Evolutionary conservation across 2,888 invertebrate genomes (phyloP), one percentile per base, ranked within the genome.

Genomic region (Sinodicranocentrus sp.): DNA sequence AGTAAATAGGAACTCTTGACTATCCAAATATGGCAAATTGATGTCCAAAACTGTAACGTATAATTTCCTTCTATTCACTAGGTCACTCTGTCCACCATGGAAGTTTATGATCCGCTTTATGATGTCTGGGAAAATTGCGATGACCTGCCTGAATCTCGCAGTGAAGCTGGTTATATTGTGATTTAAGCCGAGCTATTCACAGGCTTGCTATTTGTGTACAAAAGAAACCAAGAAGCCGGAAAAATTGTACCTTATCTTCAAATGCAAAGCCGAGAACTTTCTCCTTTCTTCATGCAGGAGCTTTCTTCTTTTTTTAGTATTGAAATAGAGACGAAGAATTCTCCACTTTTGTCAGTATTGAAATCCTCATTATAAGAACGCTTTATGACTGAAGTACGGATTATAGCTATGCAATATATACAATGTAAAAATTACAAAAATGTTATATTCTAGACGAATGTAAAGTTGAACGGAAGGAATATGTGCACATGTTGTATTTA

Each of bases 121-220:
- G 94, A 95, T 91, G 91, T 92, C 71, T 98, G 98, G 97, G 93
- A 93, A 87, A 92, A 94, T 89, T 95, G 95, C 87, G 94, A 95
- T 61, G 93, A 95, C 85, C 92, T 97, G 90, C 95, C 96, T 25
- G 94, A 95, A 90, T 95, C 95, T 89, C 93, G 97, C 86, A 95
- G 96, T 73, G 97, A 97, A 91, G 96, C 96, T 59, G 96, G 96
- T 84, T 95, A 96, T 85, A 95, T 95, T 79, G 94, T 96, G 90
- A 94, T 92, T 85, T 93, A 91, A 92, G 61, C 44, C 52, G 52
- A 54, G 65, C 43, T 39, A 67, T 8, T 19, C 39, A n/a, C 15
- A 8, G 21, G 19, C 5, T 59, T 23, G 15, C 25, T 21, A 67
- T 43, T 44, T 59, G 28, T 67, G 67, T 67, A 67, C 67, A 67